phyloP scores from a whole-genome alignment of 2,797 vertebrate species.

The Sciurus vulgaris region DNA sequence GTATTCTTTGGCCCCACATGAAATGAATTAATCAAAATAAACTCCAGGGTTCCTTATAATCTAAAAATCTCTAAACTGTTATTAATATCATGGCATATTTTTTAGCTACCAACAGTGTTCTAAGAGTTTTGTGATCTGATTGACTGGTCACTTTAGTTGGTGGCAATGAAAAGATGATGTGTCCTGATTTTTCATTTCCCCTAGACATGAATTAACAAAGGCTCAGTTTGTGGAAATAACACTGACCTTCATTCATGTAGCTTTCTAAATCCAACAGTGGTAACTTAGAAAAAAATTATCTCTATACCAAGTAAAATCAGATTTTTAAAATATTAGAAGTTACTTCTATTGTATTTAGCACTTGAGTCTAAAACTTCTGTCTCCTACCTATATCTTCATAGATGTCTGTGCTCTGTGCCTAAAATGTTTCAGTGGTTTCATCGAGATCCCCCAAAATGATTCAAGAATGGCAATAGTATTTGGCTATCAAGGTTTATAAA shows the following conservation, averaged over 20 bases:
- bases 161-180: neutral
- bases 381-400: neutral
- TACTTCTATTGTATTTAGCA: too few relatives aligned
- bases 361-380: neutral
- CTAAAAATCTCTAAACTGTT: neutral
- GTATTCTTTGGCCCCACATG: neutral
- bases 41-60: neutral
- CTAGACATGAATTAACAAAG: neutral
- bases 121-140: neutral
- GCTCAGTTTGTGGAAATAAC: neutral
- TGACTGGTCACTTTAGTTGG: neutral
- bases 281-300: neutral
- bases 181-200: neutral
- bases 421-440: conserved; percentile 22
- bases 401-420: neutral
- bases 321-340: neutral
- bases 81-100: neutral
- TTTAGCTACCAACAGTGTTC: neutral
- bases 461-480: neutral
- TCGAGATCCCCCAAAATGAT: neutral
- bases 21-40: conserved; percentile 9
- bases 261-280: neutral
- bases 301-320: neutral
- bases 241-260: neutral
- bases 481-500: neutral